Percentiles rank a stretch among this genome's conserved stretches.
Evolutionary conservation across 2,888 invertebrate species (phyloP).

Genomic region (Luffia ferchaultella): DNA sequence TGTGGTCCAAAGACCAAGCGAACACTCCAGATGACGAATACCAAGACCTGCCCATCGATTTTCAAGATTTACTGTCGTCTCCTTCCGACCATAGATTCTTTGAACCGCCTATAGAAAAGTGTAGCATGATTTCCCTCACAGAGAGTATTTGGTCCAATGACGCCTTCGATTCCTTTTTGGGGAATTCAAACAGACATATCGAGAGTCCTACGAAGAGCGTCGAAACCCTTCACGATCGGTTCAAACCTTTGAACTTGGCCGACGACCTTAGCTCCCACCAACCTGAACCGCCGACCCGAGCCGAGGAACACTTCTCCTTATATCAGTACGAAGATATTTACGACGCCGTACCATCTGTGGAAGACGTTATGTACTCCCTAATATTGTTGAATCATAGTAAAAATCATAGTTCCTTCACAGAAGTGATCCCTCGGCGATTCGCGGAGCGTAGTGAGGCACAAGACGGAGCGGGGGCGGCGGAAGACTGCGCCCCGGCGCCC

Average conservation of each 20-base stretch:
- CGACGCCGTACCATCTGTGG: conserved; percentile 40
- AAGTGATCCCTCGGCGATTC: conserved; percentile 67
- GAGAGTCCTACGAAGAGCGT: conserved; percentile 21
- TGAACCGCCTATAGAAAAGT: conserved; percentile 44
- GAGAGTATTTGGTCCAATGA: conserved; percentile 43
- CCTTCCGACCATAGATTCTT: conserved; percentile 58
- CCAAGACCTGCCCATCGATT: conserved; percentile 69
- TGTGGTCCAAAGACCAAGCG: conserved; percentile 67
- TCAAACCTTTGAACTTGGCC: conserved; percentile 33
- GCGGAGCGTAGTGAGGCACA: conserved; percentile 45
- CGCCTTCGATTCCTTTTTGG: conserved; percentile 11
- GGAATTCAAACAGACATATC: conserved; percentile 15
- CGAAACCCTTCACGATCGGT: conserved; percentile 31
- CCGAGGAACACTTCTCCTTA: conserved; percentile 21
- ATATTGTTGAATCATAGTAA: conserved; percentile 69
- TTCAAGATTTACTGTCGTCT: conserved; percentile 66
- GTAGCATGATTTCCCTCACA: conserved; percentile 34
- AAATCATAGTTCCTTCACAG: conserved; percentile 68
- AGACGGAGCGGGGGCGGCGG: conserved; percentile 15
- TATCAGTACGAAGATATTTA: conserved; percentile 44
- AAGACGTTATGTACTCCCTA: conserved; percentile 47
- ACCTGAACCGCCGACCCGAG: neutral
- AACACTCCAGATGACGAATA: conserved; percentile 62
- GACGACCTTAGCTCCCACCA: conserved; percentile 19
- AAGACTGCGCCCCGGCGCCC: conserved; percentile 45